Conservation (phyloP, 1,140 invertebrate species). For the Euborellia annulipes region DNA sequence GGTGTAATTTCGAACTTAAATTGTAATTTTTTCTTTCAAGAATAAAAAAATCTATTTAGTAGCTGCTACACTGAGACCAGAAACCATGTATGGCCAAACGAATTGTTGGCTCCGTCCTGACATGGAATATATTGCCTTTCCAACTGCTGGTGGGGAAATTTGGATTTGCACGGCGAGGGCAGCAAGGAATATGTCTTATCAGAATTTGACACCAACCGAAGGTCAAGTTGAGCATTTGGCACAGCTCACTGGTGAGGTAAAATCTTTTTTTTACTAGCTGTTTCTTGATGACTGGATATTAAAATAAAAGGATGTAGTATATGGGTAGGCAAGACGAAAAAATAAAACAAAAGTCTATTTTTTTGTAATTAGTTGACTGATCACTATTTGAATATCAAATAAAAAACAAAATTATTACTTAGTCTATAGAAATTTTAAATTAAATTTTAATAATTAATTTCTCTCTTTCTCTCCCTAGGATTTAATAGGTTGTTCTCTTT, state of each 20-base stretch:
- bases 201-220: conserved; percentile 71
- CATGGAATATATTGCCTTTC: conserved; percentile 80
- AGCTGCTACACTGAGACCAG: conserved; percentile 92
- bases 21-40: conserved; percentile 1
- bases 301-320: too few relatives aligned
- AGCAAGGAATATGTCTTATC: conserved; percentile 91
- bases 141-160: conserved; percentile 53
- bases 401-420: too few relatives aligned
- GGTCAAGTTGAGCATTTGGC: conserved; percentile 57
- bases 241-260: conserved; percentile 59
- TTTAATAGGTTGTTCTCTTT: conserved; percentile 61
- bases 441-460: conserved; percentile 3
- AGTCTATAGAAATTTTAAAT: too few relatives aligned
- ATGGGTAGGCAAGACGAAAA: too few relatives aligned
- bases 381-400: too few relatives aligned
- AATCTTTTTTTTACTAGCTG: too few relatives aligned
- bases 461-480: too few relatives aligned
- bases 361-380: too few relatives aligned
- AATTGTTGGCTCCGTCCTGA: conserved; percentile 97
- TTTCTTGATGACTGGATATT: too few relatives aligned
- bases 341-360: too few relatives aligned
- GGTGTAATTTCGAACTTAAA: neutral
- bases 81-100: conserved; percentile 99
- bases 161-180: conserved; percentile 78
- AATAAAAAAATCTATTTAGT: conserved; percentile 44